Conservation (phyloP, 92 coral and sea anemone species). For the Umimayanthus chanpuru region DNA sequence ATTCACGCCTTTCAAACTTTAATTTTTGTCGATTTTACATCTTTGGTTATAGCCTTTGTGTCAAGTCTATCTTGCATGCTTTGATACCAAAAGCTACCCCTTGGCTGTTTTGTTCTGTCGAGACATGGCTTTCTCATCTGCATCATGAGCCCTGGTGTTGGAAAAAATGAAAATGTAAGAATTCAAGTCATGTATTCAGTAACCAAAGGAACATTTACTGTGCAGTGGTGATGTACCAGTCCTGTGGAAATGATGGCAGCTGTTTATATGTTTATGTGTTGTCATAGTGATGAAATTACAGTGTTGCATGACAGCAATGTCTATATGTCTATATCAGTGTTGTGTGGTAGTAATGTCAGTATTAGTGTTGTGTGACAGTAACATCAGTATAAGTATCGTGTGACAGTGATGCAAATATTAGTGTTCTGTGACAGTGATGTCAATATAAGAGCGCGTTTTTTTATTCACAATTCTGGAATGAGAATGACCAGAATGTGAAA, state of each 20-base stretch:
- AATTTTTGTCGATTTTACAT: not conserved
- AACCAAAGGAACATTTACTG: not conserved
- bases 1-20: not conserved
- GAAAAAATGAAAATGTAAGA: not conserved
- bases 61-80: slow-evolving; percentile 17
- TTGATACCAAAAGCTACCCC: slow-evolving; percentile 41
- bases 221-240: not conserved
- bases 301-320: too few species aligned
- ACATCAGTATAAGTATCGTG: not conserved
- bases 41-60: too few species aligned
- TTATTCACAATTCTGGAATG: too few species aligned
- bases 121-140: slow-evolving; percentile 94
- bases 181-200: not conserved
- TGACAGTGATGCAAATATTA: not conserved
- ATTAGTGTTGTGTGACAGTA: not conserved
- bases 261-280: too few species aligned
- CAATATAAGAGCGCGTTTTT: too few species aligned
- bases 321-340: too few species aligned
- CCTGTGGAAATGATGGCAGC: too few species aligned
- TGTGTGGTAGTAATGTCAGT: not conserved
- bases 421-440: too few species aligned
- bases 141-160: slow-evolving; percentile 89
- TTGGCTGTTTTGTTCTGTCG: slow-evolving; percentile 76
- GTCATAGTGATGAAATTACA: too few species aligned
- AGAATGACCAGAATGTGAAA: too few species aligned